Evolutionary conservation across 2,888 invertebrate genomes (phyloP).

Genomic region (Listrodromus nycthemerus): DNA sequence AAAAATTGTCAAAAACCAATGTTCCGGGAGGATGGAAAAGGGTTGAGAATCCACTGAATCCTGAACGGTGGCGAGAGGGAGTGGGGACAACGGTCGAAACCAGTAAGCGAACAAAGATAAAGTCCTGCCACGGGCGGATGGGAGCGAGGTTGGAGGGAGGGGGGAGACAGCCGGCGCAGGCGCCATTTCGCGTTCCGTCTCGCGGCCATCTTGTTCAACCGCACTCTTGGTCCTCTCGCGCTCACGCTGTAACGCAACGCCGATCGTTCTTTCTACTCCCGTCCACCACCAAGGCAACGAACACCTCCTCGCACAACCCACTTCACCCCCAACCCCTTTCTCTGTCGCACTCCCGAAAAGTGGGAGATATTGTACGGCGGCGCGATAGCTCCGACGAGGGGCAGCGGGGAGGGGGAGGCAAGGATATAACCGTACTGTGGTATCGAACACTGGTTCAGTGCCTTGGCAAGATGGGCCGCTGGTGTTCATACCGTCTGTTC

Average conservation of each 20-base stretch:
- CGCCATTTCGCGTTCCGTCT: conserved; percentile 78
- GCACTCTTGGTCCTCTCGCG: conserved; percentile 56
- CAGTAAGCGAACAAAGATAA: conserved; percentile 58
- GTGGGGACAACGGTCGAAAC: conserved; percentile 23
- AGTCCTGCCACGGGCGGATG: conserved; percentile 28
- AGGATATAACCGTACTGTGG: conserved; percentile 81
- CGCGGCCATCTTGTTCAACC: conserved; percentile 70
- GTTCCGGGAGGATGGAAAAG: conserved; percentile 13
- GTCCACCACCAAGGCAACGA: conserved; percentile 21
- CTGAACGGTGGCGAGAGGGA: conserved; percentile 15
- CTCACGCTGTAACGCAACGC: conserved; percentile 60
- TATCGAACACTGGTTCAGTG: conserved; percentile 82
- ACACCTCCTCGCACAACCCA: conserved; percentile 29
- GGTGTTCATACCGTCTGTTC: conserved; percentile 67
- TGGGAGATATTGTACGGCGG: conserved; percentile 66
- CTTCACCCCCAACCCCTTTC: conserved; percentile 58
- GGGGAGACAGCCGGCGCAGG: conserved; percentile 73
- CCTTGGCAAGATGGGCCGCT: conserved; percentile 76
- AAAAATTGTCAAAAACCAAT: conserved; percentile 27
- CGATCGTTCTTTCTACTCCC: conserved; percentile 63
- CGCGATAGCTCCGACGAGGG: conserved; percentile 68
- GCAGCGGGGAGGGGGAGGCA: conserved; percentile 67
- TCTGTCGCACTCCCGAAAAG: conserved; percentile 60
- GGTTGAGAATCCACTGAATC: conserved; percentile 32
- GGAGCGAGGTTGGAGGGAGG: conserved; percentile 50